Conservation (phyloP, 2,888 invertebrate species). For the Tanytarsus gracilentus region DNA sequence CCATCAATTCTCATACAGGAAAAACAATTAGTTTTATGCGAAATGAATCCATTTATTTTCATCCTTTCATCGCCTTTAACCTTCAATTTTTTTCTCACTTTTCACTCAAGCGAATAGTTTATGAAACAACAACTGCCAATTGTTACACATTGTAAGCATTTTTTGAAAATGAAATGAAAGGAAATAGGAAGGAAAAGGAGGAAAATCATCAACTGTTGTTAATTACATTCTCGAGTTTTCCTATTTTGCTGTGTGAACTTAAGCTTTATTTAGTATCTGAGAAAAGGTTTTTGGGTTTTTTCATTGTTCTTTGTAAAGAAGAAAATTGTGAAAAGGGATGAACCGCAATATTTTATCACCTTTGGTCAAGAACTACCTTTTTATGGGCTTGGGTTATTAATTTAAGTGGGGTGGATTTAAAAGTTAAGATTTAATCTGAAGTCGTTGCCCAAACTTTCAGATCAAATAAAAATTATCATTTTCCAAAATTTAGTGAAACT, state of each 20-base stretch:
- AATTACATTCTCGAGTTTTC: constrained; percentile 19
- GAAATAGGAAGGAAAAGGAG: too few species aligned
- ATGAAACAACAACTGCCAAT: constrained; percentile 4
- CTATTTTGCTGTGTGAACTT: background rate
- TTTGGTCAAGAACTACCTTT: too few species aligned
- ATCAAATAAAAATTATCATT: too few species aligned
- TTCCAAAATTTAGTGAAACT: too few species aligned
- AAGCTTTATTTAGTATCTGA: too few species aligned
- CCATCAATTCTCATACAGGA: background rate
- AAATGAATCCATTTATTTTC: constrained; percentile 17
- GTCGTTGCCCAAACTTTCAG: too few species aligned
- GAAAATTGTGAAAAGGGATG: too few species aligned
- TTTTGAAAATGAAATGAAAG: too few species aligned
- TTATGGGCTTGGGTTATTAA: background rate
- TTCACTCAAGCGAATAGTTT: background rate
- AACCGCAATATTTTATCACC: background rate
- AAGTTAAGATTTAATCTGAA: too few species aligned
- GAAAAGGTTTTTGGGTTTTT: background rate
- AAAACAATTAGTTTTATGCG: constrained; percentile 13
- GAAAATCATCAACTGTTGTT: constrained; percentile 20
- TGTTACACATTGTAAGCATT: background rate
- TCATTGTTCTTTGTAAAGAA: background rate
- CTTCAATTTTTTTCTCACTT: background rate
- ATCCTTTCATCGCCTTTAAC: background rate
- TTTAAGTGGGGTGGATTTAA: too few species aligned